Base-by-base conservation (phyloP, 1,140 invertebrate species). In the Drosophila dunni region DNA sequence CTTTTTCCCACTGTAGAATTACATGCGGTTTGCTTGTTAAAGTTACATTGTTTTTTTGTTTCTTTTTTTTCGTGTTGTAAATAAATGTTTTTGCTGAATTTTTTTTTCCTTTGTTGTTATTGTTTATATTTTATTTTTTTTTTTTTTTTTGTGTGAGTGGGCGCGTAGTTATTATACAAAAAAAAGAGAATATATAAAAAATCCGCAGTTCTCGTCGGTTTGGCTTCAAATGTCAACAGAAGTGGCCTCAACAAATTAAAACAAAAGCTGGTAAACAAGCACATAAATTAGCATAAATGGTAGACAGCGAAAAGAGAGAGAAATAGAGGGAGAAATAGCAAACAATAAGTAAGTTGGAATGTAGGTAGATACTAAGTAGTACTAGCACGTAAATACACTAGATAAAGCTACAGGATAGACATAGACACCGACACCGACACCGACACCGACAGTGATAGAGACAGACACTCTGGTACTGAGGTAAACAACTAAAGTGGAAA, bases 281-380 rank as follows among this genome's bases (percentile, higher is more conserved):
- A 85, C 86, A 85, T 85, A 85, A 85, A 85, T 85, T 86, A 85
- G 81, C 81, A 85, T 86, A 85, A 85, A 86, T 86, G 82, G 66
- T 78, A 85, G 66, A 86, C 76, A 56, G 61, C 77, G 42, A 40
- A 60, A 61, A 29, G 24, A 29, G 24, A 29, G 24, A 29, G 24
- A 29, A 6, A 29, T 4, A 29, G 24, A 5, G 6, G 60, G 44
- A 61, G 61, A 66, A 54, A 67, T 69, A 64, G 60, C 38, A 60
- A 68, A 56, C 46, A 72, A 67, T 53, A 74, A 73, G 46, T 50
- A 45, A 46, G 29, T 36, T 65, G 36, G 13, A 34, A 71, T 64
- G 48, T 60, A 38, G 56, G 53, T 33, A 60, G 63, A 34, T 56
- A 58, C 17, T 29, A 29, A 29, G 24, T 29, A 29, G 24, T 29